Percentiles rank a stretch among this genome's conserved stretches.
These are phyloP conservation scores for Lamellibrachia satsuma DNA, from an alignment of 2,888 invertebrate genomes.

Conservation along the genomic window DNA sequence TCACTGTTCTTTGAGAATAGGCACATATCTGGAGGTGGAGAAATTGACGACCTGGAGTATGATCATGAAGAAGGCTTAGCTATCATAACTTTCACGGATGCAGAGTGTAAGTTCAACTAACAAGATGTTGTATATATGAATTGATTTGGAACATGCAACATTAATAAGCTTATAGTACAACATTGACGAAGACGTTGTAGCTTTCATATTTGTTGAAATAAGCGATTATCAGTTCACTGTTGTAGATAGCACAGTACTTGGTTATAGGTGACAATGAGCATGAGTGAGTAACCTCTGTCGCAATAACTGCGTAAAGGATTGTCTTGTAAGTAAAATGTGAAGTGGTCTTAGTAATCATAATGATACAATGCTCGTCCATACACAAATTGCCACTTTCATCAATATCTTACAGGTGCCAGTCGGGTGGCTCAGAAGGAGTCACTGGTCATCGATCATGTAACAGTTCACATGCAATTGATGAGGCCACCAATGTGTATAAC, in stretches of 20 bases:
- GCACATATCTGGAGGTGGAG: constrained; percentile 29
- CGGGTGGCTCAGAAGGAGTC: neutral
- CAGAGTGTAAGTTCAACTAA: constrained; percentile 13
- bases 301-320: too few relatives aligned
- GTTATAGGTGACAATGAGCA: too few relatives aligned
- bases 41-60: neutral
- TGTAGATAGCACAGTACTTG: too few relatives aligned
- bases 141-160: neutral
- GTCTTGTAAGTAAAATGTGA: neutral
- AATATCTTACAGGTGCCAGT: neutral
- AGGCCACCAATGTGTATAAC: constrained; percentile 7
- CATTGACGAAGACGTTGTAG: too few relatives aligned
- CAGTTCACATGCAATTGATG: constrained; percentile 17
- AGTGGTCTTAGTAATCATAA: neutral
- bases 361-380: neutral
- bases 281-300: too few relatives aligned
- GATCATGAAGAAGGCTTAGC: neutral
- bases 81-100: constrained; percentile 22
- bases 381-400: neutral
- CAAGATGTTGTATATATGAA: neutral
- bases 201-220: too few relatives aligned
- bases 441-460: neutral
- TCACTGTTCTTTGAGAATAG: constrained; percentile 34
- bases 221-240: too few relatives aligned
- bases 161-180: neutral